Conservation (phyloP, 2,888 invertebrate genomes). For the Dorcus parallelipipedus region DNA sequence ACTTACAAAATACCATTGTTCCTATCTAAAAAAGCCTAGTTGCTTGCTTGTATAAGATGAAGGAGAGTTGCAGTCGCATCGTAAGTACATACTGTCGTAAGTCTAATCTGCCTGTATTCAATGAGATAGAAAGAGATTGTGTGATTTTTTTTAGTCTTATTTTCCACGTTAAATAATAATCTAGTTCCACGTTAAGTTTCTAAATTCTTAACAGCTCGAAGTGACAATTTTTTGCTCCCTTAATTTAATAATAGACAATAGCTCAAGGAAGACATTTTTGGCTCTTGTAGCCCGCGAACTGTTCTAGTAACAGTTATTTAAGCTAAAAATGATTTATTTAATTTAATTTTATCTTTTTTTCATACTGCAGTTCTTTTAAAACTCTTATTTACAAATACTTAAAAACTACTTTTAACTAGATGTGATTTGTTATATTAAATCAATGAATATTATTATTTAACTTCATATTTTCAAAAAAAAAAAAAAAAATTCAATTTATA, state of each 20-base stretch:
- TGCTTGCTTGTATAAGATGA: no score
- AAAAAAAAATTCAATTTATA: no score
- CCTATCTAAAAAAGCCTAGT: no score
- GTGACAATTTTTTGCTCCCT: slow-evolving; percentile 35
- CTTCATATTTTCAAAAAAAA: no score
- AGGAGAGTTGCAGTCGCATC: no score
- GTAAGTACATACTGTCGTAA: no score
- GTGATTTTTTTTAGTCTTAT: neutral
- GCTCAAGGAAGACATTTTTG: slow-evolving; percentile 49
- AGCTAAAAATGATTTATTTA: slow-evolving; percentile 31
- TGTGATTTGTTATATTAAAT: no score
- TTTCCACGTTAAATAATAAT: neutral
- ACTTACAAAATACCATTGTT: neutral
- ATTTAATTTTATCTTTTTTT: slow-evolving; percentile 9
- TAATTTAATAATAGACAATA: slow-evolving; percentile 34
- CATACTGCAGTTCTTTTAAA: slow-evolving; percentile 12
- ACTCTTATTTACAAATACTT: slow-evolving; percentile 5
- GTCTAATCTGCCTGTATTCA: neutral
- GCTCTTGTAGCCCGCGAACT: slow-evolving; percentile 43
- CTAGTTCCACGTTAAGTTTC: neutral
- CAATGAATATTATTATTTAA: no score
- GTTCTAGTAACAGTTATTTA: slow-evolving; percentile 42
- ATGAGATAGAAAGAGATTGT: neutral
- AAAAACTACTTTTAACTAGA: no score
- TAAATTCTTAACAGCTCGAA: slow-evolving; percentile 25